Conservation (phyloP, 2,113 vertebrate species). For the Dasypus novemcinctus region DNA sequence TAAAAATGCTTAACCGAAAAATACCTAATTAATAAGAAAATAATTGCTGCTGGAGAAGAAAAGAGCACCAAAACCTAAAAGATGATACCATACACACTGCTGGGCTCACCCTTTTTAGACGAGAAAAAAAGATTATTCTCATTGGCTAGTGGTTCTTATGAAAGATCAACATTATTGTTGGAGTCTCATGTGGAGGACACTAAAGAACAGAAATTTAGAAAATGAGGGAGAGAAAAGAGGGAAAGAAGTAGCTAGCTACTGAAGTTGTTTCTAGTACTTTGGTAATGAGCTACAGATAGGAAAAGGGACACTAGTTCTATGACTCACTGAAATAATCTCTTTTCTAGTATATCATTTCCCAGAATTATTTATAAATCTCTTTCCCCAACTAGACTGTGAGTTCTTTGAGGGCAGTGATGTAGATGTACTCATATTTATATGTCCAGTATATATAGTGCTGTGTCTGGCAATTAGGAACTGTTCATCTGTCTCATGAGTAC, state of each 20-base stretch:
- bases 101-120: background rate
- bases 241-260: background rate
- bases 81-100: background rate
- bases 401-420: background rate
- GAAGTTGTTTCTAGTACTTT: constrained; percentile 8
- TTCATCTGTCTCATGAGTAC: constrained; percentile 14
- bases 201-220: constrained; percentile 18
- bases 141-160: background rate
- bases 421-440: background rate
- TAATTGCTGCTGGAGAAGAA: constrained; percentile 26
- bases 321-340: constrained; percentile 1
- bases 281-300: background rate
- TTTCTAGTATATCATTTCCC: background rate
- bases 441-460: background rate
- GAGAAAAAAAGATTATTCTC: background rate
- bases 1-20: background rate
- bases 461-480: background rate
- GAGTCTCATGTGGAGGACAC: background rate
- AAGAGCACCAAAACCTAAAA: background rate
- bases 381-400: background rate
- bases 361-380: constrained; percentile 13
- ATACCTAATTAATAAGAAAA: background rate
- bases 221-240: background rate
- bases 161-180: background rate
- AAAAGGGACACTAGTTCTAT: background rate